These are phyloP conservation scores for Zhuqinia jingwanae DNA, from an alignment of 2,888 invertebrate species.

Conservation along the genomic window DNA sequence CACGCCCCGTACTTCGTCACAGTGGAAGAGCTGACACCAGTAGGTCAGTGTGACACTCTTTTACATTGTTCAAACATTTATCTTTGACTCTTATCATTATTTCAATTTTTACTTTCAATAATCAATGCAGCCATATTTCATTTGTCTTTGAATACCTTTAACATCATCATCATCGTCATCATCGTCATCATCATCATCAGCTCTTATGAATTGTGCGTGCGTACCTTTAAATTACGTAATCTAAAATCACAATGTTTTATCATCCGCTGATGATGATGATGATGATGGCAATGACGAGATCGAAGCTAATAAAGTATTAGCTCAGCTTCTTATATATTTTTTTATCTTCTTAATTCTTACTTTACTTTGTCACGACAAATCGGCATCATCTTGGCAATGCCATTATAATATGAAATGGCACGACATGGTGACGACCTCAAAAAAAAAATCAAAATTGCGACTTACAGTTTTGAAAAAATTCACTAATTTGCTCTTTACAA, in stretches of 20 bases:
- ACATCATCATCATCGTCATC: conserved; percentile 35
- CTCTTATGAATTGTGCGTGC: conserved; percentile 59
- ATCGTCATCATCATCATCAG: conserved; percentile 34
- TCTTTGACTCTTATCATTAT: conserved; percentile 37
- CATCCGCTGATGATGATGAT: conserved; percentile 33
- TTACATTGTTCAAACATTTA: conserved; percentile 37
- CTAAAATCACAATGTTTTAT: conserved; percentile 46
- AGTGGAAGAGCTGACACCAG: conserved; percentile 90
- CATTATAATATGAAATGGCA: conserved; percentile 56
- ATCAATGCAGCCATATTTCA: conserved; percentile 47
- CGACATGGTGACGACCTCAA: conserved; percentile 65
- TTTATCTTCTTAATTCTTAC: conserved; percentile 15
- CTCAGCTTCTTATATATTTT: conserved; percentile 16
- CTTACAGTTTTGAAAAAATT: conserved; percentile 44
- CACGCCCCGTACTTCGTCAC: conserved; percentile 90
- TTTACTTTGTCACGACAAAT: conserved; percentile 67
- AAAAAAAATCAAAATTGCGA: conserved; percentile 55
- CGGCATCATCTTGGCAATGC: conserved; percentile 53
- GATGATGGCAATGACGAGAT: conserved; percentile 13
- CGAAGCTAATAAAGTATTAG: conserved; percentile 25
- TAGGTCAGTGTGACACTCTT: conserved; percentile 83
- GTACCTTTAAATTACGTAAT: conserved; percentile 20
- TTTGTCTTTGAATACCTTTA: conserved; percentile 31
- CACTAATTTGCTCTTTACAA: conserved; percentile 38
- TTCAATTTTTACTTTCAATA: conserved; percentile 25